Evolutionary conservation across 2,888 invertebrate species (phyloP), one percentile per base, ranked within the genome.

Genomic region (Drosophila borborema): DNA sequence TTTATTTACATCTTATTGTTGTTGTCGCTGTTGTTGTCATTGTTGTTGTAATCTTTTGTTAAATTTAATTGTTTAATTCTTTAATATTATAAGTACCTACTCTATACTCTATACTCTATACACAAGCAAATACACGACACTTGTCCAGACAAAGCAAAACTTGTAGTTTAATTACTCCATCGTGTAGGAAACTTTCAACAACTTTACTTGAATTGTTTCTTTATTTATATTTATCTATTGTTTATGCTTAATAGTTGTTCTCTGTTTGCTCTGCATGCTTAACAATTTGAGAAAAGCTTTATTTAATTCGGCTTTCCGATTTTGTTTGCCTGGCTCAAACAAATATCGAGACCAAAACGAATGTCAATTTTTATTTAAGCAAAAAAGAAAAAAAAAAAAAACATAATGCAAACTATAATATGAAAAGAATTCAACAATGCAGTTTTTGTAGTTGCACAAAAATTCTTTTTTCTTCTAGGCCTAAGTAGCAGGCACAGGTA

Each of bases 291-390:
- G 41, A 68, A 70, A 70, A 28, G 74, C 65, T 88, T 78, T 45
- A 41, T 54, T 77, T 55, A 36, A 86, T 74, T 86, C 68, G 74
- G 73, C 66, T 53, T 58, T 60, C 18, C 59, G 14, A 55, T 40
- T 60, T 59, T 71, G 20, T 64, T 71, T 69, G 58, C 46, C 18
- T 53, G 59, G 59, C 36, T 67, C 66, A 58, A 64, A 53, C 67
- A 18, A 80, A 72, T 62, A 72, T 58, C 54, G 61, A 64, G 7
- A 66, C 41, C 43, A 54, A 69, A 74, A 85, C 91, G 91, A 91
- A 91, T 91, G 91, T 91, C 91, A 91, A 91, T 91, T 88, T 91
- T 73, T 72, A 64, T 58, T 72, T 74, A 38, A 56, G 7, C 36
- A 36, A 54, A 46, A 34, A 31, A 49, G 36, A 40, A 16, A 7